Conservation (phyloP, 2,113 vertebrate genomes). For the Crotalus tigris region DNA sequence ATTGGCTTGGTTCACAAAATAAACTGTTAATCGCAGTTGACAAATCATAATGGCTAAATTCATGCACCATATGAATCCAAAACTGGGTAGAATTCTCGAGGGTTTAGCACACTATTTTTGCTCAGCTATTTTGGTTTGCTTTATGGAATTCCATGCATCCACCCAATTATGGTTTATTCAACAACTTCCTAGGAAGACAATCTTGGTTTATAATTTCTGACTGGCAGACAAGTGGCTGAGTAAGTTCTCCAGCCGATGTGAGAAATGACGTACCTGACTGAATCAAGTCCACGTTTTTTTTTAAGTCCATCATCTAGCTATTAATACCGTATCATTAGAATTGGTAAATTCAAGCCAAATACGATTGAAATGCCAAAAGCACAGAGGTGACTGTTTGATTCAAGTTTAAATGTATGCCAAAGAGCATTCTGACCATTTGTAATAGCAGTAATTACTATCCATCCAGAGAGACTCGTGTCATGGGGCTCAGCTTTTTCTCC, state of each 20-base stretch:
- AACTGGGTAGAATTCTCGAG: background rate
- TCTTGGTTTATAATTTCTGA: background rate
- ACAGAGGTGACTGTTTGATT: background rate
- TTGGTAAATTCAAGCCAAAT: background rate
- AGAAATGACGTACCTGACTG: background rate
- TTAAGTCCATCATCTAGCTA: background rate
- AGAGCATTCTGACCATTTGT: background rate
- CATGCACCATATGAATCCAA: background rate
- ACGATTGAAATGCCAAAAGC: background rate
- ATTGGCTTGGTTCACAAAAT: background rate
- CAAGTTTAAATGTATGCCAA: background rate
- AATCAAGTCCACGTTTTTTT: background rate
- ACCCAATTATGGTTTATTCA: background rate
- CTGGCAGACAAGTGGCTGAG: background rate
- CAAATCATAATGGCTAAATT: background rate
- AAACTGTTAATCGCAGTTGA: background rate
- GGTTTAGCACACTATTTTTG: background rate
- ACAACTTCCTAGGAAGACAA: background rate
- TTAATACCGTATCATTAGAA: background rate
- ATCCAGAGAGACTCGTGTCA: background rate
- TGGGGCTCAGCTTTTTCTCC: background rate
- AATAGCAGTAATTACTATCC: background rate
- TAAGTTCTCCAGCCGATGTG: background rate
- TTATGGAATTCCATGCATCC: background rate
- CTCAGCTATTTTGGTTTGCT: background rate